These are phyloP conservation scores for Ctenosaura bakeri DNA, from an alignment of 2,797 vertebrate genomes.

Conservation along the genomic window DNA sequence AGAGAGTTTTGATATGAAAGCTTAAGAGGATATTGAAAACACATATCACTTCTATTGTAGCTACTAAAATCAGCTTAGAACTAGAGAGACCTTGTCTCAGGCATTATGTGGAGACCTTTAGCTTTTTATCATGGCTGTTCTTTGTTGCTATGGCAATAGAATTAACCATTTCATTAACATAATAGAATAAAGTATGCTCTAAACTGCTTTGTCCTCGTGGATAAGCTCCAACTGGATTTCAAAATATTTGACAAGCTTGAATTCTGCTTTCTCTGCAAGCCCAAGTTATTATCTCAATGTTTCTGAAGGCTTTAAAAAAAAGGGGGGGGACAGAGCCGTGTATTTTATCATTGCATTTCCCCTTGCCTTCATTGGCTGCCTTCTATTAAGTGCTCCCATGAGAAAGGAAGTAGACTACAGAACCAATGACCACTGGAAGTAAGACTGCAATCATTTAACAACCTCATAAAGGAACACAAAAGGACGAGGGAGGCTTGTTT, in stretches of 20 bases:
- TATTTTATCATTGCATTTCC: conserved; percentile 76
- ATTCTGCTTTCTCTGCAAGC: conserved; percentile 57
- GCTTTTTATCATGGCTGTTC: conserved; percentile 83
- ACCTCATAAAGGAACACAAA: conserved; percentile 69
- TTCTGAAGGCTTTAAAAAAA: conserved; percentile 60
- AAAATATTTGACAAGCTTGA: conserved; percentile 65
- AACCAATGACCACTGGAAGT: conserved; percentile 57
- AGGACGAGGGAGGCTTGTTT: conserved; percentile 58
- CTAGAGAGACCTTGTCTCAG: conserved; percentile 84
- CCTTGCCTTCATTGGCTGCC: conserved; percentile 70
- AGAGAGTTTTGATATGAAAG: conserved; percentile 79
- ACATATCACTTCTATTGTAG: conserved; percentile 81
- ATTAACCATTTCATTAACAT: conserved; percentile 87
- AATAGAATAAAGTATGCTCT: conserved; percentile 74
- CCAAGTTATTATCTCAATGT: conserved; percentile 67
- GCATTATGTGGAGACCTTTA: conserved; percentile 86
- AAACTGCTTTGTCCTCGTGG: conserved; percentile 69
- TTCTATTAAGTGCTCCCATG: conserved; percentile 72
- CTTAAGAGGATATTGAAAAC: conserved; percentile 82
- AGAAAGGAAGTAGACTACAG: conserved; percentile 70
- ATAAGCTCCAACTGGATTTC: conserved; percentile 69
- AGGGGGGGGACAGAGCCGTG: conserved; percentile 18
- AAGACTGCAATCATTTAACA: conserved; percentile 50
- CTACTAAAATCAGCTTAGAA: conserved; percentile 86
- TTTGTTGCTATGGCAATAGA: conserved; percentile 90